phyloP scores from a whole-genome alignment of 2,797 vertebrate species.

The Diglossa cyanea region DNA sequence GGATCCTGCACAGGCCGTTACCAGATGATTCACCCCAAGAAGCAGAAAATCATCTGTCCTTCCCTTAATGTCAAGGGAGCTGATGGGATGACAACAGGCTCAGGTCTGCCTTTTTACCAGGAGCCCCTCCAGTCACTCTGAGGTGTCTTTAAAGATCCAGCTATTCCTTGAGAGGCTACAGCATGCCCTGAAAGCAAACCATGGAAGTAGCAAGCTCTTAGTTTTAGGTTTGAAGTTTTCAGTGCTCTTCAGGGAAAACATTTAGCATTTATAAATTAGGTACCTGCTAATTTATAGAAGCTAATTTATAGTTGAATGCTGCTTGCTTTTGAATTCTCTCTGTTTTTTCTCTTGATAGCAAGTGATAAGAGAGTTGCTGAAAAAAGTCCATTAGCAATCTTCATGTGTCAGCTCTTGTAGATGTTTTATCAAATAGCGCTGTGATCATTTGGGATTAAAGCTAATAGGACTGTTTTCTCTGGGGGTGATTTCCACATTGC shows the following conservation, averaged over 20 bases:
- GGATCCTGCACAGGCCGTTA: neutral
- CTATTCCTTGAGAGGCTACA: neutral
- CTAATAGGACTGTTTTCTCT: neutral
- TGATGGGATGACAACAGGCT: neutral
- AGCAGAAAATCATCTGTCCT: neutral
- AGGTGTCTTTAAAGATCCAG: neutral
- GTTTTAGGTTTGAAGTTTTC: neutral
- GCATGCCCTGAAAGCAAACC: neutral
- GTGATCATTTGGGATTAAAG: slow-evolving; percentile 5
- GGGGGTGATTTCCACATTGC: neutral
- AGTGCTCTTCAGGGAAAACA: neutral
- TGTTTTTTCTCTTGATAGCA: neutral
- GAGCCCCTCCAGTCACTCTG: neutral
- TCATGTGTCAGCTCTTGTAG: neutral
- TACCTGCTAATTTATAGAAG: neutral
- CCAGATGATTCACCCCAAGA: neutral
- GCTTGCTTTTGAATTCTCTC: neutral
- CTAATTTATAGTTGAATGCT: neutral
- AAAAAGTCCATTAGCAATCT: neutral
- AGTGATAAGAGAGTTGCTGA: neutral
- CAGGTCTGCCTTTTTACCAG: neutral
- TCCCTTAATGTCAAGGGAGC: neutral
- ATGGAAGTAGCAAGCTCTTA: neutral
- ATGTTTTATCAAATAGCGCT: neutral
- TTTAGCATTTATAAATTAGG: neutral